Evolutionary conservation across 2,113 vertebrate genomes (phyloP), one percentile per base, ranked within the genome.

Genomic region (Chaetodon auriga): DNA sequence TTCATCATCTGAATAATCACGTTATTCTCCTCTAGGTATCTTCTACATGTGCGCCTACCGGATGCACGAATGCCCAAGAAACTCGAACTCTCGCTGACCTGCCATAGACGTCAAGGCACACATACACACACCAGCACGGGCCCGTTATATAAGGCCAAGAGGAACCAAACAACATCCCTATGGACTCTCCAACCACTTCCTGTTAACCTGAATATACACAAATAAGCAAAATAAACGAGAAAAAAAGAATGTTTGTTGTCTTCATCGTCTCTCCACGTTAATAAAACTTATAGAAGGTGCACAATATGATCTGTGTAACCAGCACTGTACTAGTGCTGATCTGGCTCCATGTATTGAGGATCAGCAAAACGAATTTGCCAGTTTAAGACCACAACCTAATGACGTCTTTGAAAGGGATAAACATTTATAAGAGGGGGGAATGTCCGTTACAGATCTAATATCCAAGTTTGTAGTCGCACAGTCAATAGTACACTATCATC

Each of bases 41-140:
- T 95, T 96, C 93, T 96, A 95, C 94, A 95, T 96, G 95, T 95
- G 95, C 84, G 95, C 95, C 85, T 96, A 96, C 84, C 91, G 95
- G 66, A 95, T 95, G 95, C 94, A 96, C 0, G 93, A 93, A 92
- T 94, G 94, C 92, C 94, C 94, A 69, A 94, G 93, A 91, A 94
- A 94, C 87, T 89, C 94, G 0, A 93, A 94, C 87, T 89, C 95
- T 1, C 95, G 93, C 90, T 95, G 89, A 95, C 66, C 77, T 81
- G 61, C 57, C 62, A 57, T 57, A 85, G 23, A 55, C 49, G 8
- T 45, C 19, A 18, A 58, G 46, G 81, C 49, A 63, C n/a, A 51
- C 35, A 78, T 12, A n/a, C 35, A 38, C 43, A 75, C 46, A 61
- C 93, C 92, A 94, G 90, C 64, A 86, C 2, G 18, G 78, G 18